Percentiles rank a stretch among this genome's conserved stretches.
Conservation (phyloP, 1,140 invertebrate species). For the Dinoponera quadriceps region DNA sequence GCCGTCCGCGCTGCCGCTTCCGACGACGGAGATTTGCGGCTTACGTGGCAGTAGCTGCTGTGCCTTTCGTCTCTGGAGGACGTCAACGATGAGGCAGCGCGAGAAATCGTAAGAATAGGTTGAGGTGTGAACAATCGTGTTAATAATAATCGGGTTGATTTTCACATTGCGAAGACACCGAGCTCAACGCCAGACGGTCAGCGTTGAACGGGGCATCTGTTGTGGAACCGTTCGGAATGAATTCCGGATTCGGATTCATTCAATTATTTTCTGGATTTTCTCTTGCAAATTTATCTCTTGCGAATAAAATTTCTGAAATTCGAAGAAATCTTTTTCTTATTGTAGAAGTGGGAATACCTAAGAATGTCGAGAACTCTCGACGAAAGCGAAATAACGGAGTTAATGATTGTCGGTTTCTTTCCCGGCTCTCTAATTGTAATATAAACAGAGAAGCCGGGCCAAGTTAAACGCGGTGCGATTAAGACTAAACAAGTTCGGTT, state of each 20-base stretch:
- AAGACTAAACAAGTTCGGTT: conserved; percentile 7
- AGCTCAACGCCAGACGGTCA: too few relatives aligned
- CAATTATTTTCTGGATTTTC: too few relatives aligned
- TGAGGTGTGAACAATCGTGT: too few relatives aligned
- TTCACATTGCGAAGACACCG: too few relatives aligned
- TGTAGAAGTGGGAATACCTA: not conserved
- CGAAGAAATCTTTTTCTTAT: too few relatives aligned
- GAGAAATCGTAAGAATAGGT: too few relatives aligned
- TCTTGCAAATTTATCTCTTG: too few relatives aligned
- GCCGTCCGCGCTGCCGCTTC: not conserved
- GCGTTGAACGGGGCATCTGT: too few relatives aligned
- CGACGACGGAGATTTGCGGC: not conserved
- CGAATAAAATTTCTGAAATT: too few relatives aligned
- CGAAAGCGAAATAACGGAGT: conserved; percentile 9
- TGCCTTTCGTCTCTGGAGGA: not conserved
- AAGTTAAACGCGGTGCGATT: not conserved
- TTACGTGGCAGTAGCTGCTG: not conserved
- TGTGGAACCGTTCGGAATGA: too few relatives aligned
- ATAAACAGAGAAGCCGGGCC: not conserved
- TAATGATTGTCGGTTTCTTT: not conserved
- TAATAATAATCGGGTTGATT: too few relatives aligned
- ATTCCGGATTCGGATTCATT: too few relatives aligned
- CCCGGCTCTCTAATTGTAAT: not conserved
- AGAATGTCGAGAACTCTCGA: not conserved
- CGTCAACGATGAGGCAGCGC: not conserved